A percentile compares a stretch with the other conserved stretches of the same genome.
These are phyloP conservation scores for Otolemur crassicaudatus DNA, from an alignment of 2,797 vertebrate species.

Conservation along the genomic window DNA sequence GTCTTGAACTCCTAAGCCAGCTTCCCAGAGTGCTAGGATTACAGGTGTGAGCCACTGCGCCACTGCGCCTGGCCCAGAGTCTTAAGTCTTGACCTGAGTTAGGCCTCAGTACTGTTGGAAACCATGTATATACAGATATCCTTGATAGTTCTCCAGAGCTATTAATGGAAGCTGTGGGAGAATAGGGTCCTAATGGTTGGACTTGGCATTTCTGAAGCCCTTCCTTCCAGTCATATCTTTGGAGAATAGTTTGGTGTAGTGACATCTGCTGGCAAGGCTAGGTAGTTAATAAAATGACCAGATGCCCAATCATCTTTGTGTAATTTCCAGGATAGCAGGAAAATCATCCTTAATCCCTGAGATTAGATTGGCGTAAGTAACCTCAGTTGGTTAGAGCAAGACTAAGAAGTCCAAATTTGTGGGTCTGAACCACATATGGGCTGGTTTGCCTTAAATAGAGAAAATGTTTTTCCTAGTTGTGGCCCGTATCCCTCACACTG, in stretches of 20 bases:
- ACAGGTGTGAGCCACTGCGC: too few relatives aligned
- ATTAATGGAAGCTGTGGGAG: background rate
- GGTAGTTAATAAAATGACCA: constrained; percentile 65
- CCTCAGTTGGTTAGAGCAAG: background rate
- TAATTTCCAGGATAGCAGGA: constrained; percentile 40
- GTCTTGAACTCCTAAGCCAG: too few relatives aligned
- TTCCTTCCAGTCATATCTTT: constrained; percentile 19
- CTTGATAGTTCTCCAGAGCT: background rate
- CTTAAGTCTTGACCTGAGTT: constrained; percentile 9
- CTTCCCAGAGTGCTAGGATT: too few relatives aligned
- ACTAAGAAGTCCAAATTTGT: background rate
- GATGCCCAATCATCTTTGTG: background rate
- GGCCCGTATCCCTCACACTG: background rate
- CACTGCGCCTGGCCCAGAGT: background rate
- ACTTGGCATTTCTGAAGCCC: background rate
- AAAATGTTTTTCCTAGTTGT: constrained; percentile 12
- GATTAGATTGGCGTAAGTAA: background rate
- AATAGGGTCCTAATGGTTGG: background rate
- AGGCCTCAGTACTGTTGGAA: background rate
- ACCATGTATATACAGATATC: background rate
- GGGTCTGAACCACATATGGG: background rate
- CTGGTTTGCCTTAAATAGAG: background rate
- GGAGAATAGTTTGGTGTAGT: constrained; percentile 74
- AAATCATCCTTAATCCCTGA: background rate
- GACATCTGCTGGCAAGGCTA: constrained; percentile 81